Percentiles rank a stretch among this genome's conserved stretches.
These are phyloP conservation scores for Aphis gossypii DNA, from an alignment of 1,140 invertebrate species.

Conservation along the genomic window DNA sequence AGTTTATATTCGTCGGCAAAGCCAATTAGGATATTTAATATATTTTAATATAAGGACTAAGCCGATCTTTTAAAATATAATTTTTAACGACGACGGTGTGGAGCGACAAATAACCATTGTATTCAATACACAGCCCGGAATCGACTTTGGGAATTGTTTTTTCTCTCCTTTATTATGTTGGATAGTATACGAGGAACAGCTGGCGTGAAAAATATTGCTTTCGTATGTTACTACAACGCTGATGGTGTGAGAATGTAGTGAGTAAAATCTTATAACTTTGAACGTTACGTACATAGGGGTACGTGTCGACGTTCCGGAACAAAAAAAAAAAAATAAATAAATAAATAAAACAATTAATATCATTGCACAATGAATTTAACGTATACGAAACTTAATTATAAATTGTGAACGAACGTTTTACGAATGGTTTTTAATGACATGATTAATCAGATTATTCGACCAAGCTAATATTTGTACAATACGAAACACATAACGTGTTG, in stretches of 20 bases:
- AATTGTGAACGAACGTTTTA: background rate
- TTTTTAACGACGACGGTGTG: background rate
- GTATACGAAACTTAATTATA: background rate
- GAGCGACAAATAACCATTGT: background rate
- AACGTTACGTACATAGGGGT: background rate
- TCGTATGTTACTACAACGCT: background rate
- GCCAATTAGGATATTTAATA: background rate
- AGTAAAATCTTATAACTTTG: background rate
- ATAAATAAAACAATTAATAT: background rate
- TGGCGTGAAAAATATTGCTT: slow-evolving; percentile 29
- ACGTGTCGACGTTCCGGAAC: background rate
- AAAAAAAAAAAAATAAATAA: background rate
- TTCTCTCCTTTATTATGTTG: slow-evolving; percentile 20
- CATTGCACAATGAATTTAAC: background rate
- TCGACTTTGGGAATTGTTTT: slow-evolving; percentile 13
- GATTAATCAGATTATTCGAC: background rate
- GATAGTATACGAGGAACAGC: background rate
- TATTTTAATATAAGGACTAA: background rate
- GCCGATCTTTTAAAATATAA: background rate
- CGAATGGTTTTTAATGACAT: background rate
- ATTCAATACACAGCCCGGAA: background rate
- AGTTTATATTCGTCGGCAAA: background rate
- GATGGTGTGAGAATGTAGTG: background rate
- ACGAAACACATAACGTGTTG: background rate
- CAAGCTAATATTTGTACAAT: background rate